Conservation (phyloP, 2,888 invertebrate genomes). For the Andrena chrysosceles region DNA sequence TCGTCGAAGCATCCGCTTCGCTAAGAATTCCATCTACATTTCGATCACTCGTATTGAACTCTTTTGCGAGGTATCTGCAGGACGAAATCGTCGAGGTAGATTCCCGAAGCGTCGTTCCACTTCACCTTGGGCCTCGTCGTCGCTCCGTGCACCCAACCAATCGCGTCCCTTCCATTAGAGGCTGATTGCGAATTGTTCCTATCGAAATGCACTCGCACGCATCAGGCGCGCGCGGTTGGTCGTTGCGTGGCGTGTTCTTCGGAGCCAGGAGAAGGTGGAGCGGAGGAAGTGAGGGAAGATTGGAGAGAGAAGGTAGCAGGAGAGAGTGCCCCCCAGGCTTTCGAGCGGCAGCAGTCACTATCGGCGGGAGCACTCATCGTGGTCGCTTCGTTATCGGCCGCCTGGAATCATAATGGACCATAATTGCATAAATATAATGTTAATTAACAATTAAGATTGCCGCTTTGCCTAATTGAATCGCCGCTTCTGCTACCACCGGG, state of each 20-base stretch:
- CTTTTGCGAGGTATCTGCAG: too few species aligned
- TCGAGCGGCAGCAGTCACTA: conserved; percentile 54
- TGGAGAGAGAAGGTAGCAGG: too few species aligned
- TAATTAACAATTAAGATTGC: conserved; percentile 83
- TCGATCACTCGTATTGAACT: too few species aligned
- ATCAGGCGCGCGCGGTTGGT: conserved; percentile 13
- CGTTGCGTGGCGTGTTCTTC: conserved; percentile 45
- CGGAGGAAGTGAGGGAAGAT: background rate
- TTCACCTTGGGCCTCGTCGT: background rate
- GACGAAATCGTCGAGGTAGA: too few species aligned
- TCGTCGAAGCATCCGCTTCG: too few species aligned
- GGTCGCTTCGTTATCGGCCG: conserved; percentile 75
- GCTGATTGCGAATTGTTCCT: conserved; percentile 51
- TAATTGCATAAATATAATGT: conserved; percentile 83
- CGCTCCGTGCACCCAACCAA: background rate
- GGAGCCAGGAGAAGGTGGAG: background rate
- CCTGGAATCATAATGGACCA: conserved; percentile 79
- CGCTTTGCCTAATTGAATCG: conserved; percentile 82
- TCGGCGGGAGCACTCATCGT: conserved; percentile 72
- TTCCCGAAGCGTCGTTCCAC: background rate
- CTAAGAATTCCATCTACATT: too few species aligned
- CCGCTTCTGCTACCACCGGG: conserved; percentile 67
- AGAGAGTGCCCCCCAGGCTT: conserved; percentile 6
- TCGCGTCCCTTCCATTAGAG: conserved; percentile 41
- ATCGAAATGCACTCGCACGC: conserved; percentile 27